phyloP scores from a whole-genome alignment of 37 sponge, comb jelly and placozoan genomes.

The Haliclona indistincta region DNA sequence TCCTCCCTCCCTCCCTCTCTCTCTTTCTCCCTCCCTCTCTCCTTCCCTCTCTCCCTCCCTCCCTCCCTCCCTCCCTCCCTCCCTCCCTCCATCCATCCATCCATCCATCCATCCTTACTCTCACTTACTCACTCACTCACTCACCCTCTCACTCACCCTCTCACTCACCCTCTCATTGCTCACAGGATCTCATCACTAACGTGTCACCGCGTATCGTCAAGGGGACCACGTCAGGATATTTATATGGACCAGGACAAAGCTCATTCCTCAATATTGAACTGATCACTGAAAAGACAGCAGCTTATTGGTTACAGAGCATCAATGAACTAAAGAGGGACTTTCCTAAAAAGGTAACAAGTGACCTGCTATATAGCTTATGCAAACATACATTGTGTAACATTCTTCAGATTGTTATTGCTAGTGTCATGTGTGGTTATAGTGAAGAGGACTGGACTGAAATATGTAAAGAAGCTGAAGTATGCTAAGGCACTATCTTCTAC shows the following conservation, averaged over 20 bases:
- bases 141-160: too few species aligned
- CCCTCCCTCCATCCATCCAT: too few species aligned
- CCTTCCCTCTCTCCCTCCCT: not conserved
- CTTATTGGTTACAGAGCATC: conserved; percentile 91
- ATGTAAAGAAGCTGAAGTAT: conserved; percentile 68
- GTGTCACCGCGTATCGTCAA: conserved; percentile 95
- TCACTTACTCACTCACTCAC: too few species aligned
- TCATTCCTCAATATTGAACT: conserved; percentile 97
- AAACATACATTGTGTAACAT: not conserved
- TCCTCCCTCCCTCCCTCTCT: not conserved
- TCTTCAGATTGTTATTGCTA: conserved; percentile 89
- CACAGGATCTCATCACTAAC: conserved; percentile 87
- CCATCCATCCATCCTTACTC: too few species aligned
- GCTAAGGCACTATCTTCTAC: not conserved
- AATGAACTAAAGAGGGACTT: conserved; percentile 93
- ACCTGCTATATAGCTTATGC: not conserved
- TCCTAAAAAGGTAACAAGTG: conserved; percentile 68
- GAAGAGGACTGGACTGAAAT: conserved; percentile 88
- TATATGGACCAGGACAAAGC: conserved; percentile 90
- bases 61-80: not conserved
- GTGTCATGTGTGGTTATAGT: conserved; percentile 90
- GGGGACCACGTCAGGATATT: conserved; percentile 86
- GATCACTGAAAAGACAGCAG: conserved; percentile 95
- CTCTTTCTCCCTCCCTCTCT: not conserved
- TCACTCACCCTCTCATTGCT: too few species aligned